Conservation (phyloP, 2,888 invertebrate species). For the Amiota mariae region DNA sequence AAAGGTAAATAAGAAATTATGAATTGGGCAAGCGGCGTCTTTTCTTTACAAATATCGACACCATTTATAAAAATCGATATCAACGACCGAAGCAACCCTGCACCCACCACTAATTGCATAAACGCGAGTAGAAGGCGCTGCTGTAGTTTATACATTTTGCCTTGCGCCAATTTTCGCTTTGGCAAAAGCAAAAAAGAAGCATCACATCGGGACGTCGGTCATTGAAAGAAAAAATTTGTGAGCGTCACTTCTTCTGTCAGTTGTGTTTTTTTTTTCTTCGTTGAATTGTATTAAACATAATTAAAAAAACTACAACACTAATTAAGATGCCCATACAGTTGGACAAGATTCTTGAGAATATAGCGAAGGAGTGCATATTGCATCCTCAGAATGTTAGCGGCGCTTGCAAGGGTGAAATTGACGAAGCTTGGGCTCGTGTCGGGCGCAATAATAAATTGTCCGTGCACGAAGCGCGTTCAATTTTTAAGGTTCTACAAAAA, state of each 20-base stretch:
- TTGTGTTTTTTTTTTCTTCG: neutral
- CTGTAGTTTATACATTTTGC: neutral
- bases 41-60: too few relatives aligned
- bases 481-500: constrained; percentile 71
- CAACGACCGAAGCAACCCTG: neutral
- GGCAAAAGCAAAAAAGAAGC: constrained; percentile 54
- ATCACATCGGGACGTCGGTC: constrained; percentile 1
- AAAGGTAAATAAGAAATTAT: too few relatives aligned
- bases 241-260: neutral
- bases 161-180: neutral
- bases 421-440: constrained; percentile 71
- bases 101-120: neutral
- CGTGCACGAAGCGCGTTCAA: constrained; percentile 71
- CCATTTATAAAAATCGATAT: too few relatives aligned
- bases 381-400: constrained; percentile 66
- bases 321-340: constrained; percentile 70
- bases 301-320: neutral
- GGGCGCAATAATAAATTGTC: constrained; percentile 71
- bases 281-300: constrained; percentile 5
- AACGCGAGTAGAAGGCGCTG: constrained; percentile 41
- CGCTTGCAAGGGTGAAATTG: constrained; percentile 66
- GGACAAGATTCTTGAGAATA: constrained; percentile 71
- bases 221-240: neutral
- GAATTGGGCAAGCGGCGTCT: too few relatives aligned
- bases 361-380: constrained; percentile 68